Evolutionary conservation across 2,797 vertebrate species (phyloP).

Genomic region (Synaphobranchus kaupii): DNA sequence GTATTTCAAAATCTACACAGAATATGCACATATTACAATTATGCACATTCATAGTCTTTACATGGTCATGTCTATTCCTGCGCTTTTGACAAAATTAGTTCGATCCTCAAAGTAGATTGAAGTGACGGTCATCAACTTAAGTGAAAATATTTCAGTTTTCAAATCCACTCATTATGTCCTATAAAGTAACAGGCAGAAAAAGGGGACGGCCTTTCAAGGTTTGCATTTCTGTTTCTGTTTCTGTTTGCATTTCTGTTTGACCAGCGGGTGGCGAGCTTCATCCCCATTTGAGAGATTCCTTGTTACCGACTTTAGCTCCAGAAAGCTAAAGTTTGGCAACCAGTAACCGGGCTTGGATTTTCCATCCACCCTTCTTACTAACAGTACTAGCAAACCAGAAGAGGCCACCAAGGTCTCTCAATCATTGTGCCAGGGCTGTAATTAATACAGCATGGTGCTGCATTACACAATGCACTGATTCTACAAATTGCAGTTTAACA

Average conservation of each 20-base stretch:
- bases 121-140: background rate
- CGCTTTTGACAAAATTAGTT: too few species aligned
- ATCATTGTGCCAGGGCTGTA: background rate
- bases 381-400: background rate
- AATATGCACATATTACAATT: background rate
- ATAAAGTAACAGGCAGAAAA: background rate
- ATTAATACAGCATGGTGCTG: background rate
- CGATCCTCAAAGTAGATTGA: background rate
- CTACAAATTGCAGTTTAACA: background rate
- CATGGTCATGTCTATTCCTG: too few species aligned
- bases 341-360: constrained; percentile 12
- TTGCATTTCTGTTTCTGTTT: background rate
- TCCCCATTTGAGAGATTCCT: constrained; percentile 29
- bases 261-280: constrained; percentile 66
- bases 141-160: background rate
- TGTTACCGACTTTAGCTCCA: background rate
- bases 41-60: background rate
- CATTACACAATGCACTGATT: background rate
- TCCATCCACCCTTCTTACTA: constrained; percentile 11
- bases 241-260: background rate
- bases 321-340: background rate
- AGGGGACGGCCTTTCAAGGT: background rate
- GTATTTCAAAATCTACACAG: background rate
- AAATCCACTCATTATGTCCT: background rate
- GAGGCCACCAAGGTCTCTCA: background rate